These are phyloP conservation scores for Ficedula albicollis DNA, from an alignment of 2,797 vertebrate species.

Conservation along the genomic window DNA sequence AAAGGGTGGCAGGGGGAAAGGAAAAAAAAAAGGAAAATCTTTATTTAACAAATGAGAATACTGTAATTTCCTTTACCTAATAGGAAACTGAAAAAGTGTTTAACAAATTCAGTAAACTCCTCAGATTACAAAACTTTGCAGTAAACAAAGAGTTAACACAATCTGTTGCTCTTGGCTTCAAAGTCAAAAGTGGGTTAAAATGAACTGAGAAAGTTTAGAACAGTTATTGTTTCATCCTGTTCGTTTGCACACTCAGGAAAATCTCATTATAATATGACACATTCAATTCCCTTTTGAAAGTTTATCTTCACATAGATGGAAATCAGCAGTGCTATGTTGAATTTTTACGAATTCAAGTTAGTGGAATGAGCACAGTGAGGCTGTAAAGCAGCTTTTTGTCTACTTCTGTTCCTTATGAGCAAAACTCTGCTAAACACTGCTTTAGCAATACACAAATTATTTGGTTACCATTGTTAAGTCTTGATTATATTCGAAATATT, in stretches of 20 bases:
- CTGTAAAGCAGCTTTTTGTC: not conserved
- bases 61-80: not conserved
- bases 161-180: not conserved
- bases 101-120: not conserved
- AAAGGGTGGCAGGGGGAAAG: rapidly evolving
- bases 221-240: not conserved
- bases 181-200: not conserved
- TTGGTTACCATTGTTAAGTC: not conserved
- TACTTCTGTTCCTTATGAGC: not conserved
- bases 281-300: not conserved
- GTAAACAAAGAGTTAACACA: not conserved
- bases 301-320: not conserved
- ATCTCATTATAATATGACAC: not conserved
- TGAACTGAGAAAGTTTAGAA: not conserved
- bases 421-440: not conserved
- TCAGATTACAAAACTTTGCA: not conserved
- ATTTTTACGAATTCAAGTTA: not conserved
- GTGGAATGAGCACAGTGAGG: not conserved
- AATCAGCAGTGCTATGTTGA: not conserved
- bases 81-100: not conserved
- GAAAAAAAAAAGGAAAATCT: not conserved
- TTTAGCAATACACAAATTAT: not conserved
- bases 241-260: not conserved
- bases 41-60: not conserved
- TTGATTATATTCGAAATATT: not conserved